Evolutionary conservation across 2,888 invertebrate genomes (phyloP).

Genomic region (Drosophila engyochracea): DNA sequence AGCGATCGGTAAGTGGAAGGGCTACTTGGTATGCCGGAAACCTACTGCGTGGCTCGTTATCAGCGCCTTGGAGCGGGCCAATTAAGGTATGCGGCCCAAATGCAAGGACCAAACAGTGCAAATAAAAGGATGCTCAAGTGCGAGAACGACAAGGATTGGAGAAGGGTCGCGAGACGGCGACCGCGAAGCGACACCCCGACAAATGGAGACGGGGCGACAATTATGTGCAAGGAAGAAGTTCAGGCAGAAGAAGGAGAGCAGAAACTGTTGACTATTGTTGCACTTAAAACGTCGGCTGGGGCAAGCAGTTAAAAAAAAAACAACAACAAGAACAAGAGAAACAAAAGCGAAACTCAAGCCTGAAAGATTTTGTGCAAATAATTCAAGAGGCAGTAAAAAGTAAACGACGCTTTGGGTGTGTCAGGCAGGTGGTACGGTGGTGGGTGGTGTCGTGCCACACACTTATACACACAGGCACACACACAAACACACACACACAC

Average conservation of each 20-base stretch:
- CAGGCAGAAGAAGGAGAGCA: background rate
- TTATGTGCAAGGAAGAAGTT: constrained; percentile 37
- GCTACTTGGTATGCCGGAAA: constrained; percentile 1
- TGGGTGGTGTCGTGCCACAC: constrained; percentile 1
- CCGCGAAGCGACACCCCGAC: constrained; percentile 60
- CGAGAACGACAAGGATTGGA: constrained; percentile 1
- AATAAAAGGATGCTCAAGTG: constrained; percentile 36
- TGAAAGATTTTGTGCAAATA: constrained; percentile 78
- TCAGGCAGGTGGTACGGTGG: constrained; percentile 7
- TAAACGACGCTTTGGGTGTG: constrained; percentile 47
- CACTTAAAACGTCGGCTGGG: constrained; percentile 31
- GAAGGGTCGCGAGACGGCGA: constrained; percentile 17
- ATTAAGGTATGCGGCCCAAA: constrained; percentile 85
- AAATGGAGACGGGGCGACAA: constrained; percentile 29
- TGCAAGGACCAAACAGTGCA: constrained; percentile 69
- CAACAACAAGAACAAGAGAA: constrained; percentile 18
- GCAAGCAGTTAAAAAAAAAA: background rate
- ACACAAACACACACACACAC: constrained; percentile 12
- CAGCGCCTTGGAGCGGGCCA: constrained; percentile 72
- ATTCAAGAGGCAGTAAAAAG: constrained; percentile 71
- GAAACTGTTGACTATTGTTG: constrained; percentile 40
- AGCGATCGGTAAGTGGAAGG: constrained; percentile 38
- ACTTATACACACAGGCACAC: constrained; percentile 3
- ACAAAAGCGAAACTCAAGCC: constrained; percentile 47
- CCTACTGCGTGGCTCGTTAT: constrained; percentile 26